phyloP scores from a whole-genome alignment of 2,113 vertebrate genomes.

The Noctilio leporinus region DNA sequence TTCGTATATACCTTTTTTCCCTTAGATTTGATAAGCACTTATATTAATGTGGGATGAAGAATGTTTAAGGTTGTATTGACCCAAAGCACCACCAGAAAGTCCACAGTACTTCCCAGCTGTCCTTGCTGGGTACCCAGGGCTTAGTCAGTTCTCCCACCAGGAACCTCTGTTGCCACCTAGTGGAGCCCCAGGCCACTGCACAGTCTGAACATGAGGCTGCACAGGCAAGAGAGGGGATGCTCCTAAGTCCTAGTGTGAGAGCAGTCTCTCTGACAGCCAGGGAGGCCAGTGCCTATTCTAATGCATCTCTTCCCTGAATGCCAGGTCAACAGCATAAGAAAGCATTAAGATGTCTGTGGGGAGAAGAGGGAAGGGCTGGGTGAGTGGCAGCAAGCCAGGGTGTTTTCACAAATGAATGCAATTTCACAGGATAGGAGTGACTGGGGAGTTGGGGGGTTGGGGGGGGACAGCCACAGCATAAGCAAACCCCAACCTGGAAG shows the following conservation, averaged over 20 bases:
- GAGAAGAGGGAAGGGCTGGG: too few relatives aligned
- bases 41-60: not conserved
- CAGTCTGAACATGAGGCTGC: rapidly evolving
- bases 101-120: not conserved
- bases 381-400: not conserved
- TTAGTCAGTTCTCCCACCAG: not conserved
- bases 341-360: not conserved
- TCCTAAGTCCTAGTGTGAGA: not conserved
- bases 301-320: too few relatives aligned
- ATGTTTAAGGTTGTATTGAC: not conserved
- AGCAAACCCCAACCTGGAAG: too few relatives aligned
- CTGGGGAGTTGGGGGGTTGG: rapidly evolving
- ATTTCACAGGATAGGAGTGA: not conserved
- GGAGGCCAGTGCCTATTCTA: not conserved
- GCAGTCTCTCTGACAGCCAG: too few relatives aligned
- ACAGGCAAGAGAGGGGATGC: rapidly evolving
- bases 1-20: not conserved
- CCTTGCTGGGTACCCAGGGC: not conserved
- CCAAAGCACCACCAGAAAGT: not conserved
- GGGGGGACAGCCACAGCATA: not conserved
- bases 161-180: conserved; percentile 67
- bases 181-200: not conserved
- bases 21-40: not conserved
- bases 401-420: not conserved
- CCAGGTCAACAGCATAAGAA: not conserved